Base-by-base conservation (phyloP, 2,888 invertebrate species). In the Lasioglossum zephyrum region DNA sequence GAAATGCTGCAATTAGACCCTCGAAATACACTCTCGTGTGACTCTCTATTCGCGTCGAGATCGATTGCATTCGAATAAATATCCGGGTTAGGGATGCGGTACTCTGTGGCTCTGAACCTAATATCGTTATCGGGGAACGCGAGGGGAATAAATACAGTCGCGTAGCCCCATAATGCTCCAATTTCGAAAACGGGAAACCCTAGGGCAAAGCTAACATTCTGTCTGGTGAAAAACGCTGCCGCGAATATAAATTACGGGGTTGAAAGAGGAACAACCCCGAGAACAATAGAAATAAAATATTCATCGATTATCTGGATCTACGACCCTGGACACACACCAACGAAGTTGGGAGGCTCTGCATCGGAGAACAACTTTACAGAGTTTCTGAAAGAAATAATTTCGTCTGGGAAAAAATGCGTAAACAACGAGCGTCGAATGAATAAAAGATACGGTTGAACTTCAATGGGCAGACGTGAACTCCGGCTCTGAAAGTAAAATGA, bases 61-160 rank as follows among this genome's bases (percentile, higher is more conserved):
- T 57, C 57, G 57, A 57, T n/a, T 57, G 57, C 57, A n/a, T 57
- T 57, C 57, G 63, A 63, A 31, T 63, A 31, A 63, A 63, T 63
- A 63, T 6, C 31, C 31, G 11, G n/a, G 31, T 63, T 63, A 11
- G 31, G 31, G 16, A 6, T 16, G 31, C 31, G 63, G 8, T 31
- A 6, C 63, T 31, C 31, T 53, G 53, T 53, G 53, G 53, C 9
- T 63, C 63, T 2, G 63, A 31, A 16, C 31, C 16, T 18, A 63
- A 31, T 63, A 63, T 13, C 31, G 31, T 63, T 63, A 63, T 63
- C 16, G 63, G 2, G 6, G 63, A 31, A 63, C 63, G 31, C 63
- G 63, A 31, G 16, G 2, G 31, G 63, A 31, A 63, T 63, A 63
- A 13, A 31, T 63, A 31, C 31, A 4, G n/a, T 9, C 4, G n/a